Evolutionary conservation across 2,797 vertebrate species (phyloP), one percentile per base, ranked within the genome.

Genomic region (Anisognathus igniventris): DNA sequence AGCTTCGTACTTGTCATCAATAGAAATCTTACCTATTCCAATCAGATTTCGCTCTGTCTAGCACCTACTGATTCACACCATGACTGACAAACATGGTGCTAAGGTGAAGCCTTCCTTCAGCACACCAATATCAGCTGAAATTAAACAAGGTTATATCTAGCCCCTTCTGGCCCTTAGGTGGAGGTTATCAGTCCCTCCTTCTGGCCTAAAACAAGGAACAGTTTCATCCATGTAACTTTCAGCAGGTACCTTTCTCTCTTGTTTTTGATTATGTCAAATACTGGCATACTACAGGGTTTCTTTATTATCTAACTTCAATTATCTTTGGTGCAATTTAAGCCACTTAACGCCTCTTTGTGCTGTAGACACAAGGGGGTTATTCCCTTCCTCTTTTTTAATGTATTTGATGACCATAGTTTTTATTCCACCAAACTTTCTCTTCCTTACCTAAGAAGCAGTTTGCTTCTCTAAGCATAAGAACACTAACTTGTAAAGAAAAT

Each of bases 321-420:
- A 78, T 12, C n/a, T 74, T 64, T 40, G 9, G n/a, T 64, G 18
- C 0, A 1, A 12, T 48, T 85, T 57, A 86, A 64, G 28, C 14
- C 44, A 31, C 31, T 47, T 79, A 68, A 31, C 9, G n/a, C 20
- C n/a, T 31, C 18, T 57, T 76, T 84, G 48, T 47, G 23, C 30
- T 56, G 31, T 28, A 33, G 25, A 64, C 6, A 27, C 1, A 5
- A 58, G 58, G 3, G 31, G 9, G 31, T 28, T 78, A 53, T 50
- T 86, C 14, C 10, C 23, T 30, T 70, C 40, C 47, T 51, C 13
- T 24, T 71, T 2, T 73, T 67, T 22, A 22, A 70, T 0, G 0
- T 24, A 48, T 58, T 68, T 66, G n/a, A 68, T 54, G 28, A 35
- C 10, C 7, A 6, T 15, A 40, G 37, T 68, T n/a, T 87, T 79